Base-by-base conservation (phyloP, 2,113 vertebrate species). In the Falcunculus frontatus region DNA sequence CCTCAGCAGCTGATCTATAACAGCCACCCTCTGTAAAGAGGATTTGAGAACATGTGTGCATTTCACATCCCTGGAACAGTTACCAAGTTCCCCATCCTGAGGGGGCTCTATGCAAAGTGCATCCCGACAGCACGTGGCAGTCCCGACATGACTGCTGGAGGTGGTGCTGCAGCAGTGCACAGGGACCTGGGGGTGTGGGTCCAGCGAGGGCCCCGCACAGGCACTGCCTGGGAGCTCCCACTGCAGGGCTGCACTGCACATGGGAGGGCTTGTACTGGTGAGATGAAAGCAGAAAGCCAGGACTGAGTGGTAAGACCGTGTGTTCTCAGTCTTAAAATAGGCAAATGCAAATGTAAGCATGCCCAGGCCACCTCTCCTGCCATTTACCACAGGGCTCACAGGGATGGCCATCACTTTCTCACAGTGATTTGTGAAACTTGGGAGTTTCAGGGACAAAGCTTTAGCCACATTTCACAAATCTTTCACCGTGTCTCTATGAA, bases 141-240 rank as follows among this genome's bases (percentile, higher is more conserved):
- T 37, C 16, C 32, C 2, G 0, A 30, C 19, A 25, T 0, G 9
- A 16, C 60, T 60, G 49, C 78, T 49, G 3, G 3, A 29, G 62
- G 44, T 32, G 5, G 2, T 32, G n/a, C 14, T 16, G 18, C 39
- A n/a, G 74, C 46, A 16, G 29, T 0, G 22, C 49, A 11, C n/a
- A 25, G 23, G 42, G 17, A 19, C 3, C 1, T 2, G 27, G 32
- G 33, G 14, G 2, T 15, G 5, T 1, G 12, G 16, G 35, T 21
- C 4, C 29, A 21, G 44, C 1, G 0, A 33, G 19, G 18, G 23
- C 4, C 22, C 35, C 0, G 0, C 16, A 25, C 13, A 7, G 18
- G 70, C 16, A 4, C 26, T 42, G 63, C 47, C 67, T 0, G 20
- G 68, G 42, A 70, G 50, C 60, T 50, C 16, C 55, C 0, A 1